Conservation (phyloP, 2,113 vertebrate genomes). For the Xenopus tropicalis region DNA sequence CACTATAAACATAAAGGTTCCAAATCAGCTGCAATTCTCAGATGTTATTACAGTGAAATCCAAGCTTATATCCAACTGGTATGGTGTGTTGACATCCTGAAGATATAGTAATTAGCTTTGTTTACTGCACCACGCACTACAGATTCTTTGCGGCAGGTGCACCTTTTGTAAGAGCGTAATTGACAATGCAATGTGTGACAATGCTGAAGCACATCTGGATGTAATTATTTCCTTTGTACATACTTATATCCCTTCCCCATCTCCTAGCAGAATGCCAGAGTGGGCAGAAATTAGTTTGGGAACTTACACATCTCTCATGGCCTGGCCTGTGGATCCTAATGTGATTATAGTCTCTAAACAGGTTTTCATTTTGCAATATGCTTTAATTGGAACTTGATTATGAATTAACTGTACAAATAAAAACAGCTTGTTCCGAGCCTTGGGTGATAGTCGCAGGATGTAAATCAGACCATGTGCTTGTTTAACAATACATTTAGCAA, state of each 20-base stretch:
- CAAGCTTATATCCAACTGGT: neutral
- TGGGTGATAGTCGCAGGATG: slow-evolving; percentile 21
- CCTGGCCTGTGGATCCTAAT: slow-evolving; percentile 16
- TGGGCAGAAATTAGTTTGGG: slow-evolving; percentile 19
- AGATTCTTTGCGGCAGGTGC: neutral
- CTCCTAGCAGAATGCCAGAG: neutral
- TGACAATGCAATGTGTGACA: slow-evolving; percentile 5
- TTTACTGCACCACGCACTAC: neutral
- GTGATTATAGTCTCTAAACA: slow-evolving; percentile 37
- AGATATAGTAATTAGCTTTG: slow-evolving; percentile 16
- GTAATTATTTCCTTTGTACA: slow-evolving; percentile 8
- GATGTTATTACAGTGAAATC: slow-evolving; percentile 2
- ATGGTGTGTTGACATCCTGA: neutral
- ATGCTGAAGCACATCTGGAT: slow-evolving; percentile 22
- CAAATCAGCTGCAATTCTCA: neutral
- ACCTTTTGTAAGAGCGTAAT: neutral
- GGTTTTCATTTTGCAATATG: slow-evolving; percentile 30
- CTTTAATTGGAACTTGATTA: slow-evolving; percentile 36
- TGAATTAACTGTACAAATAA: slow-evolving; percentile 45
- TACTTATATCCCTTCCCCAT: neutral
- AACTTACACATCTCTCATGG: slow-evolving; percentile 10
- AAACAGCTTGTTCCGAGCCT: slow-evolving; percentile 39
- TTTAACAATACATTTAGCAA: slow-evolving; percentile 16
- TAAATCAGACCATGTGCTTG: slow-evolving; percentile 22
- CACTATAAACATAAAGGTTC: neutral